Percentiles rank a stretch among this genome's conserved stretches.
phyloP scores from a whole-genome alignment of 2,888 invertebrate genomes.

The Rhopalosiphum nymphaeae region DNA sequence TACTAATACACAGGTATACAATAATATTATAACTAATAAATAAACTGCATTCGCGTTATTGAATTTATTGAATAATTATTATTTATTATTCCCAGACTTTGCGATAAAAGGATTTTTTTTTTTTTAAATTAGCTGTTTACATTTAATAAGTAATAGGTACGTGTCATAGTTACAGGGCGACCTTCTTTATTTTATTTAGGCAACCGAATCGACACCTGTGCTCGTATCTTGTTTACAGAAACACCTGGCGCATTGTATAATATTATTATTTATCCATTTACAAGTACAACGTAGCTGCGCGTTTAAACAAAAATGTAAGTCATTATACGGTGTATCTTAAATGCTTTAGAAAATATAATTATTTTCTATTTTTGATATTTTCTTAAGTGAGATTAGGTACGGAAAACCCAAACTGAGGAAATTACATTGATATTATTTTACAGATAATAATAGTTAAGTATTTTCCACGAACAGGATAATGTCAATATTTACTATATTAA shows the following conservation, averaged over 20 bases:
- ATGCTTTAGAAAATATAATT: not conserved
- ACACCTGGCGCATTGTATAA: not conserved
- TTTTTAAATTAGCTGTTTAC: not conserved
- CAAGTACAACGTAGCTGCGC: not conserved
- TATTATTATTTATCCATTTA: not conserved
- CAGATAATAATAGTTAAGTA: not conserved
- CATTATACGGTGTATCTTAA: not conserved
- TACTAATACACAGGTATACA: not conserved
- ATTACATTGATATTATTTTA: not conserved
- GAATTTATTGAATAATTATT: not conserved
- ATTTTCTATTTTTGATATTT: not conserved
- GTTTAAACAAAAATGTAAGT: not conserved
- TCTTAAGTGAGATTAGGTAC: not conserved
- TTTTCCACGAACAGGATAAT: not conserved
- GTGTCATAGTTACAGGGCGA: not conserved
- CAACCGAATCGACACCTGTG: conserved; percentile 38
- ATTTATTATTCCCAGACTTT: not conserved
- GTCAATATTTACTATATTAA: not conserved
- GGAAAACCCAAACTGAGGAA: not conserved
- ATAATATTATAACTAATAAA: not conserved
- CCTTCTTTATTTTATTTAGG: not conserved
- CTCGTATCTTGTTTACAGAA: not conserved
- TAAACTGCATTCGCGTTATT: not conserved
- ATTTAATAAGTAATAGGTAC: too few relatives aligned
- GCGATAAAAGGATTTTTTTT: not conserved